Conservation (phyloP, 2,797 vertebrate species). For the Philypnodon macrostomus region DNA sequence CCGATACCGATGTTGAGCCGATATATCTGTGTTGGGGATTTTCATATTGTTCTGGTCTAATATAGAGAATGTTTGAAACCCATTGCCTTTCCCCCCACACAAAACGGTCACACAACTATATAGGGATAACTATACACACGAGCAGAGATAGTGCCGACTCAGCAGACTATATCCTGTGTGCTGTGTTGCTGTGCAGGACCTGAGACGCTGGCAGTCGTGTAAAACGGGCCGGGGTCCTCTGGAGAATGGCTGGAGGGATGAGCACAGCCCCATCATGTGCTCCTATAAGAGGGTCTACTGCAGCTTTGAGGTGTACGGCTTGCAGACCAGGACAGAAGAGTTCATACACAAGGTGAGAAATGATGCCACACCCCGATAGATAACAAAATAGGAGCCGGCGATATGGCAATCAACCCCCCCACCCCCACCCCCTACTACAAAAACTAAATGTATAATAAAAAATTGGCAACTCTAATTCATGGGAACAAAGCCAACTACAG, state of each 20-base stretch:
- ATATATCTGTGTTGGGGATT: too few species aligned
- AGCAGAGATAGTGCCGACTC: conserved; percentile 45
- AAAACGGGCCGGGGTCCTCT: conserved; percentile 82
- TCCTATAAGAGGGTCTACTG: conserved; percentile 83
- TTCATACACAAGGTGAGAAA: conserved; percentile 78
- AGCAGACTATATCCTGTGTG: conserved; percentile 44
- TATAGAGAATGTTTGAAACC: not conserved
- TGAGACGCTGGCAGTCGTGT: conserved; percentile 75
- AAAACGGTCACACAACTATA: conserved; percentile 7
- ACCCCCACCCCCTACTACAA: too few species aligned
- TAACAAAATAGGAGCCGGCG: too few species aligned
- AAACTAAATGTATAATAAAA: too few species aligned
- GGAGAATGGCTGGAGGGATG: conserved; percentile 71
- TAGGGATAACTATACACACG: conserved; percentile 16
- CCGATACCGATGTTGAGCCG: too few species aligned
- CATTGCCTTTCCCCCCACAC: not conserved
- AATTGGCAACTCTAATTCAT: too few species aligned
- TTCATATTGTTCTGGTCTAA: too few species aligned
- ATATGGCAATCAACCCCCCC: too few species aligned
- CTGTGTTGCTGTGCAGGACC: conserved; percentile 70
- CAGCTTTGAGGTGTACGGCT: conserved; percentile 83
- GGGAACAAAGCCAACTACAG: too few species aligned
- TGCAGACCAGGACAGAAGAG: conserved; percentile 80
- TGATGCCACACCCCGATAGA: too few species aligned
- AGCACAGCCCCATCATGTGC: conserved; percentile 79